phyloP scores from a whole-genome alignment of 2,797 vertebrate species.

The Coendou prehensilis region DNA sequence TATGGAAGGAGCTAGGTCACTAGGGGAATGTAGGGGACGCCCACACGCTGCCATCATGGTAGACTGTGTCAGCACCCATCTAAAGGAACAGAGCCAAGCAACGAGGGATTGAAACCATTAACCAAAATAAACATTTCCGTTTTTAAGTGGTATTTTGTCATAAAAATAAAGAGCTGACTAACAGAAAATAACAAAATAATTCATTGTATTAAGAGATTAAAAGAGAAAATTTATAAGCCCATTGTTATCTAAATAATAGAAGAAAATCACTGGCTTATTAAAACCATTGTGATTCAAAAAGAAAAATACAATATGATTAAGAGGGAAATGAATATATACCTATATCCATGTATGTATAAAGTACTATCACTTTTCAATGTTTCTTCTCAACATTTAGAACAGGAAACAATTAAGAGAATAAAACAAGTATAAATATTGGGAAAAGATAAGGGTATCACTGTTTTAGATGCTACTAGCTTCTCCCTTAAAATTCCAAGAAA shows the following conservation, averaged over 20 bases:
- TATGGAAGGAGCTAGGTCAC: not conserved
- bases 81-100: not conserved
- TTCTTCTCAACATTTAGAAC: not conserved
- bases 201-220: not conserved
- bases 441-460: not conserved
- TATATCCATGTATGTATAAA: not conserved
- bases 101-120: too few relatives aligned
- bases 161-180: not conserved
- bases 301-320: not conserved
- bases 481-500: slow-evolving; percentile 6
- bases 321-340: not conserved
- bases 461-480: not conserved
- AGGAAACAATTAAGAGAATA: not conserved
- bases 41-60: not conserved
- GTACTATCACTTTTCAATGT: not conserved
- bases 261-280: not conserved
- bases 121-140: not conserved
- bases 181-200: not conserved
- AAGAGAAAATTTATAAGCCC: not conserved
- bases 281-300: not conserved
- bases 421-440: not conserved
- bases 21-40: not conserved
- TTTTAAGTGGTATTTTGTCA: not conserved
- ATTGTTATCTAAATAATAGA: not conserved
- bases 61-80: too few relatives aligned